A percentile compares a stretch with the other conserved stretches of the same genome.
These are phyloP conservation scores for crab-eating macaque (Macaca fascicularis) DNA, from an alignment of 2,113 vertebrate species.

Conservation along the genomic window DNA sequence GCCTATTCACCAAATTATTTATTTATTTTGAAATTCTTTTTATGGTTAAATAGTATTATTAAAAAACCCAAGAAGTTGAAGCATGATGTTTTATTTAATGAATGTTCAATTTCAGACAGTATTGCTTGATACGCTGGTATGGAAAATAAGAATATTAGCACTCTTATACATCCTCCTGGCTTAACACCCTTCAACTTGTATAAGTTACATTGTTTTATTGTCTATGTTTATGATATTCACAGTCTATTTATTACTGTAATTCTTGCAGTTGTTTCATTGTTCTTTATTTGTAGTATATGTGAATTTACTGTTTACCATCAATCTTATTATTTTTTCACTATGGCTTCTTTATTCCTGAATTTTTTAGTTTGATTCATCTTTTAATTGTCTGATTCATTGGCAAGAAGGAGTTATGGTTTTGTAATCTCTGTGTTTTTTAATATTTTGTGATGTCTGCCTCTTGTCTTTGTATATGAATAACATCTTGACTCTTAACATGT, in stretches of 20 bases:
- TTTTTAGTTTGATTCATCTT: neutral
- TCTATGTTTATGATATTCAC: neutral
- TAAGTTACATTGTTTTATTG: neutral
- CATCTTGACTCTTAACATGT: neutral
- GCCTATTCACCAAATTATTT: neutral
- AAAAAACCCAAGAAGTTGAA: slow-evolving; percentile 10
- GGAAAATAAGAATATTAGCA: neutral
- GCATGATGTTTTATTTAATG: slow-evolving; percentile 21
- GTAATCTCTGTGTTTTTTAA: neutral
- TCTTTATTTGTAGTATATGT: neutral
- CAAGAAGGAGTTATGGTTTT: neutral
- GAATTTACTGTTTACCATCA: neutral
- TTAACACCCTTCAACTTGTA: neutral
- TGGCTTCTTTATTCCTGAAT: neutral
- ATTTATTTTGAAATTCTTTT: neutral
- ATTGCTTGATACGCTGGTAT: slow-evolving; percentile 12
- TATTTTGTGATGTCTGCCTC: neutral
- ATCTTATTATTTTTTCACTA: neutral
- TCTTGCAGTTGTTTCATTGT: neutral
- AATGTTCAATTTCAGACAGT: slow-evolving; percentile 14
- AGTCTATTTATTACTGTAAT: neutral
- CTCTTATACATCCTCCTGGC: neutral
- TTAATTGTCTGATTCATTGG: neutral
- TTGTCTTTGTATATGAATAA: neutral
- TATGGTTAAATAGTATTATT: neutral